Percentiles rank a stretch among this genome's conserved stretches.
Evolutionary conservation across 2,888 invertebrate genomes (phyloP).

Genomic region (Athrips mouffetella): DNA sequence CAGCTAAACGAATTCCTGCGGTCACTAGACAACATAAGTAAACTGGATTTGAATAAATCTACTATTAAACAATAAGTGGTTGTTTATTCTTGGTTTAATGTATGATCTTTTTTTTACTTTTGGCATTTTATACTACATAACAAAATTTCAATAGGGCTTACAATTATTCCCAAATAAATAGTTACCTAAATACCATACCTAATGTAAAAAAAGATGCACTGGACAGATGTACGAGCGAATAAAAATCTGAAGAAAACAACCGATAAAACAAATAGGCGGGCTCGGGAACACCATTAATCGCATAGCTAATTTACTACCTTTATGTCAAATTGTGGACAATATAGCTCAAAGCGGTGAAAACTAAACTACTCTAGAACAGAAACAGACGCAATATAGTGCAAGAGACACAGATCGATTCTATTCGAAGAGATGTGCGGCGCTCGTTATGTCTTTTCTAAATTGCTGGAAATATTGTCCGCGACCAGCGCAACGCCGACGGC

Average conservation of each 20-base stretch:
- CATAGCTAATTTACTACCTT: neutral
- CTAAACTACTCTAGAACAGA: neutral
- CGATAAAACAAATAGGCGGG: too few species aligned
- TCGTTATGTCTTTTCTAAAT: conserved; percentile 27
- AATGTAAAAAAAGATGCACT: too few species aligned
- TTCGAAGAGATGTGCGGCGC: conserved; percentile 15
- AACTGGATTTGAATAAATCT: conserved; percentile 4
- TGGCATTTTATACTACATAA: too few species aligned
- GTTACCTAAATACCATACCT: too few species aligned
- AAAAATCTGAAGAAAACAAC: too few species aligned
- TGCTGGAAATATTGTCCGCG: conserved; percentile 23
- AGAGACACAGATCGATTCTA: conserved; percentile 12
- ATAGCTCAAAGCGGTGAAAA: conserved; percentile 9
- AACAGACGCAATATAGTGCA: conserved; percentile 1
- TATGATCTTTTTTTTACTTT: too few species aligned
- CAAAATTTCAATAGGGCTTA: too few species aligned
- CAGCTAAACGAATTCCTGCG: conserved; percentile 18
- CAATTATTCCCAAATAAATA: too few species aligned
- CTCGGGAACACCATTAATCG: too few species aligned
- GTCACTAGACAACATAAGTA: conserved; percentile 8
- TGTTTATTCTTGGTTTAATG: too few species aligned
- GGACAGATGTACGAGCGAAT: too few species aligned
- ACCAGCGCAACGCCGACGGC: conserved; percentile 19
- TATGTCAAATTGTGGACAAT: neutral
- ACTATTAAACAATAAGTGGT: too few species aligned